Evolutionary conservation across 1,140 invertebrate species (phyloP).

Genomic region (Capitella teleta): DNA sequence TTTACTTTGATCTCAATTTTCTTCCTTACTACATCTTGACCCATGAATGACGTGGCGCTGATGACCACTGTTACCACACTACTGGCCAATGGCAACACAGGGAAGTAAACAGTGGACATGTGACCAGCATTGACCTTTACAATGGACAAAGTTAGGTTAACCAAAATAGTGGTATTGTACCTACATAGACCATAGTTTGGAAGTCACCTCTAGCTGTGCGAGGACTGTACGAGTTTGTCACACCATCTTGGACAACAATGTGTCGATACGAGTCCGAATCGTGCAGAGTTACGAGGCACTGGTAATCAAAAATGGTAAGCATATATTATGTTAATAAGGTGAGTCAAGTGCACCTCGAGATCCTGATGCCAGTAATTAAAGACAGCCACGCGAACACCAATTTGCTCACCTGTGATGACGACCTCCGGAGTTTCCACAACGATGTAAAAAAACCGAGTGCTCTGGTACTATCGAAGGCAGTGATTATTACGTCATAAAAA

Average conservation of each 20-base stretch:
- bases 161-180: slow-evolving; percentile 34
- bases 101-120: slow-evolving; percentile 61
- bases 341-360: slow-evolving; percentile 24
- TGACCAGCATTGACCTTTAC: slow-evolving; percentile 23
- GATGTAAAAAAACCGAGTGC: slow-evolving; percentile 82
- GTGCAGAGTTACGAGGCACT: slow-evolving; percentile 67
- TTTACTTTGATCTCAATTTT: slow-evolving; percentile 62
- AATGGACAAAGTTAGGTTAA: background rate
- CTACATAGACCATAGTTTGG: slow-evolving; percentile 86
- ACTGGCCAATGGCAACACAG: slow-evolving; percentile 74
- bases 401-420: slow-evolving; percentile 81
- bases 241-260: slow-evolving; percentile 82
- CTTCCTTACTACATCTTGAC: slow-evolving; percentile 62
- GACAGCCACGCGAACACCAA: slow-evolving; percentile 79
- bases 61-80: slow-evolving; percentile 63
- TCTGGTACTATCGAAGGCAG: slow-evolving; percentile 45
- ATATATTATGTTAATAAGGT: background rate
- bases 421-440: slow-evolving; percentile 80
- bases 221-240: slow-evolving; percentile 55
- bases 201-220: slow-evolving; percentile 80
- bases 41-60: slow-evolving; percentile 72
- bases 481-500: too few species aligned
- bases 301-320: slow-evolving; percentile 23
- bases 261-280: slow-evolving; percentile 77
- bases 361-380: slow-evolving; percentile 83